Conservation (phyloP, 2,797 vertebrate species). For the Alectoris magna region DNA sequence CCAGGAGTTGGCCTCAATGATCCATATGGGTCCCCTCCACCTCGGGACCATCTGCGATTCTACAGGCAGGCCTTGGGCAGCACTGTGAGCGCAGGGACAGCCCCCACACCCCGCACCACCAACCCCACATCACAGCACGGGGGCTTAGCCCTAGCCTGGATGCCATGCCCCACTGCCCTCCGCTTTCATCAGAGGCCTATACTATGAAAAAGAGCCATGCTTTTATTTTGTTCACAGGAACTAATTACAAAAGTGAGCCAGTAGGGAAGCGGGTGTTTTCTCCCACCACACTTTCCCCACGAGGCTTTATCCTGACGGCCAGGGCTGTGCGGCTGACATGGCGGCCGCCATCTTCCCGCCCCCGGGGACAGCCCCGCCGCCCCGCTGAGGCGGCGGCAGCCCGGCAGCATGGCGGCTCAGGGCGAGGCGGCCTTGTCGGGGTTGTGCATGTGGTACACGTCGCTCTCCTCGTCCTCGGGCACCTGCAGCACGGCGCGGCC, state of each 20-base stretch:
- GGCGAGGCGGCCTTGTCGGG: conserved; percentile 80
- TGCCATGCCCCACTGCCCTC: not conserved
- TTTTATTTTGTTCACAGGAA: not conserved
- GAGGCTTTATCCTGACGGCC: not conserved
- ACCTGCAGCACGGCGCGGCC: conserved; percentile 74
- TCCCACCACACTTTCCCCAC: not conserved
- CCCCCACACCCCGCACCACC: not conserved
- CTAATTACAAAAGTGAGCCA: not conserved
- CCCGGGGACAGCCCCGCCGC: not conserved
- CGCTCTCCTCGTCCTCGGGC: conserved; percentile 86
- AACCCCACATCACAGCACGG: not conserved
- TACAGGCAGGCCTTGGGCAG: accelerated
- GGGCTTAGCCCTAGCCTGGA: not conserved
- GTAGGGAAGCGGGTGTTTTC: not conserved
- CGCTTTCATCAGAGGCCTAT: not conserved
- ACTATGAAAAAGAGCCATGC: not conserved
- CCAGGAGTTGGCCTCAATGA: too few relatives aligned
- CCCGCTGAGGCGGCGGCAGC: not conserved
- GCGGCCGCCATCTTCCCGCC: not conserved
- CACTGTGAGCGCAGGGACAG: not conserved
- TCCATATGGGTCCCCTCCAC: too few relatives aligned
- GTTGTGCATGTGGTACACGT: conserved; percentile 65
- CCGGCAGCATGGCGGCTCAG: conserved; percentile 66
- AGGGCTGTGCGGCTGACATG: not conserved
- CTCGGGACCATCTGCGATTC: too few relatives aligned